Evolutionary conservation across 2,113 vertebrate genomes (phyloP).

Genomic region (Corythornis vintsioides): DNA sequence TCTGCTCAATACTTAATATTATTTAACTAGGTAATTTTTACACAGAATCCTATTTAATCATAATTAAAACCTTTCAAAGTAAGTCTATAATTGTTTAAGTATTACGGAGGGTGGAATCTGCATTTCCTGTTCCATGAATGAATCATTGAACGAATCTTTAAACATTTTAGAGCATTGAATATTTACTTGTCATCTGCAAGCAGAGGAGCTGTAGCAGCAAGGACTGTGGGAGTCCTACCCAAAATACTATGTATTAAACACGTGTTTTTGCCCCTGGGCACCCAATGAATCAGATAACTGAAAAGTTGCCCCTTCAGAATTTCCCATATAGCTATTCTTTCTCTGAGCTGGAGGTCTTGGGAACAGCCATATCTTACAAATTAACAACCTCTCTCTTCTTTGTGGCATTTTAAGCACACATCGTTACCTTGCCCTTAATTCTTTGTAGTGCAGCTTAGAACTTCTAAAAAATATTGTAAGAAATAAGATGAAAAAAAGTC

Average conservation of each 20-base stretch:
- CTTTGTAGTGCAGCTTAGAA: constrained; percentile 7
- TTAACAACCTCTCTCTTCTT: constrained; percentile 34
- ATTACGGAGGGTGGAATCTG: not conserved
- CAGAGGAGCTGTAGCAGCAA: not conserved
- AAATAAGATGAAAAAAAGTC: not conserved
- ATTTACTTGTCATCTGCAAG: not conserved
- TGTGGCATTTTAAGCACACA: constrained; percentile 23
- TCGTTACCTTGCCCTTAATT: constrained; percentile 12
- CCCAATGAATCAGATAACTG: not conserved
- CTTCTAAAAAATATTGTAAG: constrained; percentile 4
- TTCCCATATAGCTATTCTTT: constrained; percentile 27
- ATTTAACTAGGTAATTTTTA: not conserved
- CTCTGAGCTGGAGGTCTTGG: constrained; percentile 54
- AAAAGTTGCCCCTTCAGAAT: constrained; percentile 45
- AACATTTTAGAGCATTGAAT: not conserved
- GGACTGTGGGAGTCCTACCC: fast-evolving
- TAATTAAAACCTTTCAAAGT: not conserved
- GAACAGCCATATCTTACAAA: constrained; percentile 34
- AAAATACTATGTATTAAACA: constrained; percentile 31
- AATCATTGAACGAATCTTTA: not conserved
- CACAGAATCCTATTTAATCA: not conserved
- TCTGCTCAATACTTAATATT: not conserved
- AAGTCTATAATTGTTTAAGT: not conserved
- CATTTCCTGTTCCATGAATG: not conserved
- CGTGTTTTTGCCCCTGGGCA: constrained; percentile 46